Evolutionary conservation across 1,140 invertebrate species (phyloP), one percentile per base, ranked within the genome.

Genomic region (Hyles vespertilio): DNA sequence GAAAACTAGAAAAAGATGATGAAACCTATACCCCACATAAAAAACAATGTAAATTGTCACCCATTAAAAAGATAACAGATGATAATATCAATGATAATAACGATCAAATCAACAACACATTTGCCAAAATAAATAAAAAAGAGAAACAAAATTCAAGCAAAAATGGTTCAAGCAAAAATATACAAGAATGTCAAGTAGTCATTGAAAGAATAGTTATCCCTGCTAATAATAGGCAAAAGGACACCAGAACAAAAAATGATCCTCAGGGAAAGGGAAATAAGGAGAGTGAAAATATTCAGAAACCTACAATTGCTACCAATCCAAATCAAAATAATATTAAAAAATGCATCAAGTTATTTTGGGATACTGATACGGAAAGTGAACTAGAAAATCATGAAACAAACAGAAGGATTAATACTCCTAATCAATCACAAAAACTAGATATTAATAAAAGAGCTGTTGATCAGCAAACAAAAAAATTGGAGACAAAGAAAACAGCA

Each of bases 21-120:
- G 58, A 72, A 45, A 59, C n/a, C 8, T 49, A 6, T 52, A 36
- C 52, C 45, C 47, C 63, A 33, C 51, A 55, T 46, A 67, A 51
- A 12, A 81, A 74, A 63, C 70, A 46, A 61, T 58, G 46, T 22
- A 77, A 68, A 60, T 9, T 63, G 32, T 54, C 50, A 55, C 58
- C 58, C 11, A 47, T 44, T 53, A 63, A 62, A 50, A 52, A 61
- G 45, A 46, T 46, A 46, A 2, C 48, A 3, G 50, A 11, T 45
- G 43, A 55, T 34, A 34, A 48, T 22, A 5, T 12, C 33, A 56
- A 47, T 10, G 45, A 22, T 22, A 22, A 33, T 12, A 50, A 57
- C 48, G 9, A 56, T 54, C 48, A 36, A 10, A 34, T 8, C 61
- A 8, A 52, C 49, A 56, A 60, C 22, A 22, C 22, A 22, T 22